A percentile compares a stretch with the other conserved stretches of the same genome.
Evolutionary conservation across 2,797 vertebrate genomes (phyloP).

Genomic region (Sciurus carolinensis): DNA sequence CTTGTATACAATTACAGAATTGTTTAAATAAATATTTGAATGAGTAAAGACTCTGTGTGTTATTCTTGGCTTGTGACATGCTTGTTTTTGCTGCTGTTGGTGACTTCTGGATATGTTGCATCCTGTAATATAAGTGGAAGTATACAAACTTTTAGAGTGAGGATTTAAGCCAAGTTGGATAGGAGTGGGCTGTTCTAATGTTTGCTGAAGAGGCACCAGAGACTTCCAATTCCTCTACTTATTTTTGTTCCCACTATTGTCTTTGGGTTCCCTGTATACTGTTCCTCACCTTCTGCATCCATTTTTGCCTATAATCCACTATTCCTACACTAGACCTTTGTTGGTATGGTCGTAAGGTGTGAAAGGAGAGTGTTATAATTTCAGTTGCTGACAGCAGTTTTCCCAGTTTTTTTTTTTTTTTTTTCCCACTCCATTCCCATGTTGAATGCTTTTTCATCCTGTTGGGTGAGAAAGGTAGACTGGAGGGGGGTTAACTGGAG

Average conservation of each 20-base stretch:
- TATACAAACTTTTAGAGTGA: background rate
- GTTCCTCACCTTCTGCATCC: background rate
- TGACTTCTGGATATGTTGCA: background rate
- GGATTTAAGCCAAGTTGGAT: background rate
- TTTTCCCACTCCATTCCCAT: background rate
- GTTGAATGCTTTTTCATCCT: background rate
- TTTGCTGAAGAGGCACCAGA: background rate
- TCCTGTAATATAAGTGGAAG: background rate
- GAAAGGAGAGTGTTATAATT: background rate
- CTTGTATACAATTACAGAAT: background rate
- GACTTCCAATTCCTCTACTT: background rate
- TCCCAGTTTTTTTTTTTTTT: background rate
- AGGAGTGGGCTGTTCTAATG: background rate
- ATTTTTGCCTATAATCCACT: background rate
- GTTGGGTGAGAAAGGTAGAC: background rate
- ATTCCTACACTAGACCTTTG: background rate
- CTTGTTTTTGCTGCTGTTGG: background rate
- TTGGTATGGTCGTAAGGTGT: background rate
- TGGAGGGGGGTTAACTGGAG: accelerated
- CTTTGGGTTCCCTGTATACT: background rate
- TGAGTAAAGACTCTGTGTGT: background rate
- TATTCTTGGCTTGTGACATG: background rate
- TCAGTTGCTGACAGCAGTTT: background rate
- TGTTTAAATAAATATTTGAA: conserved; percentile 19
- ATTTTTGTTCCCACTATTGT: background rate